phyloP scores from a whole-genome alignment of 2,888 invertebrate species.

The Erebia palarica region DNA sequence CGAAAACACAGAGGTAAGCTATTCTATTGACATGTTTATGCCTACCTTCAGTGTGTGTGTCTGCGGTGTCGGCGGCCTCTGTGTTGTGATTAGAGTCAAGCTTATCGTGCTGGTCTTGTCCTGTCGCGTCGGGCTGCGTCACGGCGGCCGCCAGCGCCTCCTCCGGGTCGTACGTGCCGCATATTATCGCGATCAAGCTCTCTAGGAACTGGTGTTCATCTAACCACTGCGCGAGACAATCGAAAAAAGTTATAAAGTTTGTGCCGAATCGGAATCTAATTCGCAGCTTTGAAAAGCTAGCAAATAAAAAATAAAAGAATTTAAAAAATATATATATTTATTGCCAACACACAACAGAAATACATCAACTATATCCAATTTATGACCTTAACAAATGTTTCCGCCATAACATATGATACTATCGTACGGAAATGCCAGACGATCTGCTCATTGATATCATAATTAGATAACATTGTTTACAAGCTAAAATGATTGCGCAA shows the following conservation, averaged over 20 bases:
- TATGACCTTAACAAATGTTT: not conserved
- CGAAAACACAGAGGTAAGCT: no score
- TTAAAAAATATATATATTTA: no score
- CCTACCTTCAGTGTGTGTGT: constrained; percentile 14
- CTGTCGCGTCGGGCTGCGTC: constrained; percentile 43
- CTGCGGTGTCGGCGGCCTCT: constrained; percentile 25
- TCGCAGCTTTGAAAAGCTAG: no score
- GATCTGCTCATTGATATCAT: not conserved
- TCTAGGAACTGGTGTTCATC: constrained; percentile 93
- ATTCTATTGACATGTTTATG: no score
- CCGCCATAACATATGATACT: not conserved
- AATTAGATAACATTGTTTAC: constrained; percentile 5
- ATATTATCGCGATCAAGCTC: constrained; percentile 85
- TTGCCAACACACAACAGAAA: no score
- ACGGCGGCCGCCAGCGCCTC: constrained; percentile 40
- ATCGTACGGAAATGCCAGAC: not conserved
- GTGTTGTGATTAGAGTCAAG: constrained; percentile 46
- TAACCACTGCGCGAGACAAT: constrained; percentile 87
- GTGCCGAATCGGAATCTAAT: no score
- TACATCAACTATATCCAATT: not conserved
- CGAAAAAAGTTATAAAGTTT: not conserved
- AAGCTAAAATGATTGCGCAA: not conserved
- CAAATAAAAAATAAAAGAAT: no score
- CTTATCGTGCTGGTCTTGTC: constrained; percentile 38
- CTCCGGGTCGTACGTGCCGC: constrained; percentile 69